Base-by-base conservation (phyloP, 2,113 vertebrate species). In the Centropus unirufus region DNA sequence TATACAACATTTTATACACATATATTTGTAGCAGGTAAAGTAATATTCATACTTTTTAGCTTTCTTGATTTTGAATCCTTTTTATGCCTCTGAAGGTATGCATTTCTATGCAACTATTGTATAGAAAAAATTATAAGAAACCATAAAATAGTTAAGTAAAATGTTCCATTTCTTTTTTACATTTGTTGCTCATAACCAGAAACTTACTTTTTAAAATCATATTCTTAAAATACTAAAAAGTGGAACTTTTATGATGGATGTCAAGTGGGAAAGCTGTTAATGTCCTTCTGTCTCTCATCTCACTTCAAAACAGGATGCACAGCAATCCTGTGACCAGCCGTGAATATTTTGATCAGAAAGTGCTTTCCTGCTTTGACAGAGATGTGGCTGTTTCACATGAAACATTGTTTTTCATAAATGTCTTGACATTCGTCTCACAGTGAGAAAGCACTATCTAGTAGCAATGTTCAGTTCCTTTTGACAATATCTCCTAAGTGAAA, bases 331-430 rank as follows among this genome's bases (percentile, higher is more conserved):
- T 88, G 78, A 94, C n/a, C 62, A 83, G 11, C 14, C 91, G 20
- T 73, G 82, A 93, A 95, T 93, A 67, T 91, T 97, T 94, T 92
- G 87, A 91, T 68, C 92, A 39, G 73, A 95, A 97, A 96, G 96
- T 85, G 58, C 49, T 95, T 97, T 97, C 36, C 40, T 92, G 69
- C 54, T 97, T 97, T 90, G 91, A 94, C 96, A 96, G 54, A 96
- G 59, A 88, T 82, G 64, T 79, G 40, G 81, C 66, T 89, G 57
- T 93, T 97, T 95, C 66, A 80, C 14, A n/a, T 90, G 89, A 97
- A 86, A 47, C 47, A 94, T 95, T 97, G 92, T 96, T 98, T 97
- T 95, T 96, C 89, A 94, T 92, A 96, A 97, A 96, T 95, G 78
- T 88, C 89, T 96, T 82, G 67, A 87, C 92, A 96, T 97, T 97